A percentile compares a stretch with the other conserved stretches of the same genome.
These are phyloP conservation scores for Oryzias melastigma DNA, from an alignment of 2,113 vertebrate genomes.

Conservation along the genomic window DNA sequence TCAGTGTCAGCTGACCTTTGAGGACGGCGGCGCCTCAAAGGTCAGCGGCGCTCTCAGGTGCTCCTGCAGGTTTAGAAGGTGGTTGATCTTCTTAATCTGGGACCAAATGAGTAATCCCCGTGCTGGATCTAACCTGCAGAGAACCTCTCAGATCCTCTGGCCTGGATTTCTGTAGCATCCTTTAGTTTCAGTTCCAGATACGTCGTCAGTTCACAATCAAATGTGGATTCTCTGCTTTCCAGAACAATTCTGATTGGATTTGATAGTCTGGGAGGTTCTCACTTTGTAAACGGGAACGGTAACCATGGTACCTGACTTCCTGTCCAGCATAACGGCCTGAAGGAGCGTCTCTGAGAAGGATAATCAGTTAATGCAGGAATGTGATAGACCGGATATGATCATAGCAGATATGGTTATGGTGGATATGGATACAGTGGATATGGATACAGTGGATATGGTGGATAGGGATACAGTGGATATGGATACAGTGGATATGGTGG, in stretches of 20 bases:
- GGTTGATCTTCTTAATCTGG: conserved; percentile 57
- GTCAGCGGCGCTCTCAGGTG: conserved; percentile 19
- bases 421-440: no score
- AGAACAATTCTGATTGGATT: conserved; percentile 28
- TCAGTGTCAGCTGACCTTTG: no score
- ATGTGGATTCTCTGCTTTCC: conserved; percentile 1
- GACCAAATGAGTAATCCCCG: conserved; percentile 52
- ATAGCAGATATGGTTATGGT: no score
- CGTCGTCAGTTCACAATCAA: not conserved
- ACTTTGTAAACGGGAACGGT: no score
- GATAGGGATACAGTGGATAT: no score
- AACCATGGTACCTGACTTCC: no score
- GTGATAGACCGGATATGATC: no score
- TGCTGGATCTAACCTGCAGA: conserved; percentile 13
- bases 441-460: no score
- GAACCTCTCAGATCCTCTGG: conserved; percentile 11
- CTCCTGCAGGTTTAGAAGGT: conserved; percentile 38
- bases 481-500: no score
- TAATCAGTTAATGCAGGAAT: no score
- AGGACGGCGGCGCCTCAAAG: conserved; percentile 4
- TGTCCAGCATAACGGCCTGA: no score
- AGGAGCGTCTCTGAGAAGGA: no score
- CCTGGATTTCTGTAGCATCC: conserved; percentile 5
- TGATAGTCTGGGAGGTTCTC: conserved; percentile 21
- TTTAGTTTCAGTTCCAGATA: conserved; percentile 1